Conservation (phyloP, 2,888 invertebrate species). For the Oligia fasciuncula region DNA sequence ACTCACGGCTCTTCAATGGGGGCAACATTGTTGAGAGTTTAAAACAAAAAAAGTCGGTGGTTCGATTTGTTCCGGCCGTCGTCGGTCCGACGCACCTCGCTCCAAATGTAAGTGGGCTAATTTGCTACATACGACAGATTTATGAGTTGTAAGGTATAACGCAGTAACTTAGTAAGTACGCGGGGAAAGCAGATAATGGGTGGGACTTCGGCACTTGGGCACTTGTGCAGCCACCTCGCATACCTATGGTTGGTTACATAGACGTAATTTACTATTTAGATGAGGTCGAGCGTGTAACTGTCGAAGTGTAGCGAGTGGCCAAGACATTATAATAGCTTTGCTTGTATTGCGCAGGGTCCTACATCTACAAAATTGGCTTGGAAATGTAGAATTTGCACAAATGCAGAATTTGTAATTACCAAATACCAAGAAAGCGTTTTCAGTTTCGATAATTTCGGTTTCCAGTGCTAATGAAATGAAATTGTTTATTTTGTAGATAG, state of each 20-base stretch:
- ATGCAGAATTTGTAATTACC: background rate
- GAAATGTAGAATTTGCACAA: background rate
- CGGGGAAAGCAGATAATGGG: conserved; percentile 79
- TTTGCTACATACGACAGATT: conserved; percentile 82
- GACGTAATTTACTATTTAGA: conserved; percentile 55
- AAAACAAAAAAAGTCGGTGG: conserved; percentile 76
- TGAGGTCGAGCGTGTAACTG: conserved; percentile 45
- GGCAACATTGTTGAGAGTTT: conserved; percentile 75
- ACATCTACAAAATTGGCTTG: no score
- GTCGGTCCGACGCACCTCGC: conserved; percentile 66
- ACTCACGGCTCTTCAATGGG: conserved; percentile 77
- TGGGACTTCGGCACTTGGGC: conserved; percentile 65
- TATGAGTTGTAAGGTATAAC: conserved; percentile 73
- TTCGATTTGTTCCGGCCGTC: conserved; percentile 78
- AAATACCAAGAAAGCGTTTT: background rate
- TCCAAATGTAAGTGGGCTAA: conserved; percentile 74
- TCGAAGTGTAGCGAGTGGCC: conserved; percentile 34
- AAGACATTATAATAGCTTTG: conserved; percentile 9
- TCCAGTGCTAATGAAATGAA: background rate
- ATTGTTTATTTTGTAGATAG: background rate
- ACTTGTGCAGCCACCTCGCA: conserved; percentile 48
- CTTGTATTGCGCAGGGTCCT: background rate
- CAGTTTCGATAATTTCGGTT: no score
- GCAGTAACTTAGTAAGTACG: conserved; percentile 27
- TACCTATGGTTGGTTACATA: conserved; percentile 41